Evolutionary conservation across 1,140 invertebrate species (phyloP), one percentile per base, ranked within the genome.

Genomic region (Ips nitidus): DNA sequence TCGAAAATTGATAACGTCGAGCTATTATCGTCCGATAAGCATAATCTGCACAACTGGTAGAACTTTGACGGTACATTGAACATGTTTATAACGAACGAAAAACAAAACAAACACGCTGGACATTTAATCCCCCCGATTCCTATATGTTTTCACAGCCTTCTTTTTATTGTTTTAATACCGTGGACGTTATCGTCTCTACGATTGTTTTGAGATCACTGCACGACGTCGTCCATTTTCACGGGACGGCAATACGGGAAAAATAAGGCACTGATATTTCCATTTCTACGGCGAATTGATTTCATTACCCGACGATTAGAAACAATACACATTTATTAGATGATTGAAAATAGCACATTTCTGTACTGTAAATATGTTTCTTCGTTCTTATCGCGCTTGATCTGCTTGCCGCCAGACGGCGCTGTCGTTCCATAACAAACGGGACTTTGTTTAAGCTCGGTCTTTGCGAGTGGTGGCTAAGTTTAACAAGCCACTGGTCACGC

Each of bases 41-140:
- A 87, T 85, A 87, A 84, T 82, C 85, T 84, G 84, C 85, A 86
- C 82, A 86, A 83, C 81, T 84, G 85, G 84, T 86, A 84, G 82
- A 85, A 86, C 83, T 86, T 86, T 83, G 84, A 84, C 83, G 85
- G 85, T 83, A 86, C 84, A 86, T 85, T 85, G 85, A 84, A 86
- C 85, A 86, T 86, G 84, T 85, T 86, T 84, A 83, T 76, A 70
- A 70, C 68, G 75, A 73, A 75, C 73, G 61, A 65, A 74, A 74
- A 69, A 77, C 75, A 77, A 75, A 75, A 76, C 76, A 75, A 72
- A 74, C 75, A 69, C 75, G 76, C 76, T 57, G 71, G 70, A 75
- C 71, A 75, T 73, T 72, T 69, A 74, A 71, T 70, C 45, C 36
- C 40, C 47, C 56, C 50, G 66, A 72, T 67, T 69, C 69, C 57